Evolutionary conservation across 2,888 invertebrate genomes (phyloP), one percentile per base, ranked within the genome.

Genomic region (Pammene aurita): DNA sequence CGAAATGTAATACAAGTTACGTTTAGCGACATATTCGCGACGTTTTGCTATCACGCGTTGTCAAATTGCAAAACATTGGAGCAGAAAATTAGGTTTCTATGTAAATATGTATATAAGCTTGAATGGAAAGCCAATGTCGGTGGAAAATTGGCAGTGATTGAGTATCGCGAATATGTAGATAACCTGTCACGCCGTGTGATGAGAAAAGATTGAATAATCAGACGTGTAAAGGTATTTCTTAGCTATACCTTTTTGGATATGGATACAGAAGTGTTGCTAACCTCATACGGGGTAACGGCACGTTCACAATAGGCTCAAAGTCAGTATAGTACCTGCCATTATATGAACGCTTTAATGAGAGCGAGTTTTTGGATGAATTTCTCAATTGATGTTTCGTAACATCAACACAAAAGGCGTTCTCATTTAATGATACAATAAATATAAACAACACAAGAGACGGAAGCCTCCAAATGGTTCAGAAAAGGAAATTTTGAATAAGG

Each of bases 11-110:
- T 69, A 69, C 54, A 65, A 69, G 64, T 65, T 69, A 69, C 72
- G 71, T 75, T 73, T 72, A 70, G 70, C 55, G 54, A 70, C 56
- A 61, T 42, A 62, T 70, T 62, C 41, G 66, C 56, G 35, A 61
- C 66, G 44, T 55, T 13, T 52, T 54, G 65, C 66, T 61, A 66
- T 70, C 52, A 71, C 63, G 62, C 46, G 52, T 55, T 63, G 63
- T 55, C 62, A 62, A 71, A 75, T 75, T 72, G 73, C 74, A 77
- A 82, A 79, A 83, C 82, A 84, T 74, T 79, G 82, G 72, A 80
- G 83, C 81, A 79, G 84, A 85, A 88, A 87, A 88, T 87, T 83
- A 85, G 80, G 82, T 86, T 86, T 85, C 76, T 80, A 80, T 82
- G 76, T 79, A 78, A 81, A 81, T 81, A 81, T 78, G 76, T 77